phyloP scores from a whole-genome alignment of 2,113 vertebrate genomes.

The Corynorhinus townsendii region DNA sequence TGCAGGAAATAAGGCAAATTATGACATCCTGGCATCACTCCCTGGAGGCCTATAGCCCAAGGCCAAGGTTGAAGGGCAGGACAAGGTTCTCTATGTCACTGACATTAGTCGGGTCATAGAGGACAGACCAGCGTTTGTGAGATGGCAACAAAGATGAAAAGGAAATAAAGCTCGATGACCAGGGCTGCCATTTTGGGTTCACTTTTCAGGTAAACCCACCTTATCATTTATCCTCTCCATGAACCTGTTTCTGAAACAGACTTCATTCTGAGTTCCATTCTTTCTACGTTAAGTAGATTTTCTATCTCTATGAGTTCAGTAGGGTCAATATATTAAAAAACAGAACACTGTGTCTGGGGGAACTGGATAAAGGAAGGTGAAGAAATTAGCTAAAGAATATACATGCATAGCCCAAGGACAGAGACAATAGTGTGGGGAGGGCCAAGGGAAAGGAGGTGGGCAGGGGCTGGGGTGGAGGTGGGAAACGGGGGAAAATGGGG shows the following conservation, averaged over 20 bases:
- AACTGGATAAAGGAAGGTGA: too few relatives aligned
- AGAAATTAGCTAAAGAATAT: too few relatives aligned
- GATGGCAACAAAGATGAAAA: neutral
- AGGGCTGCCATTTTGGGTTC: neutral
- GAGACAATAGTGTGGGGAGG: too few relatives aligned
- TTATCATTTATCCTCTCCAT: neutral
- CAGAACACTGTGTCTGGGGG: neutral
- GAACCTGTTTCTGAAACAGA: neutral
- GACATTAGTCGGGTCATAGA: neutral
- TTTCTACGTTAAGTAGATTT: neutral
- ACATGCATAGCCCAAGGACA: too few relatives aligned
- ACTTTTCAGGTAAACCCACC: neutral
- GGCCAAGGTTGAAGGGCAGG: neutral
- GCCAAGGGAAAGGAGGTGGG: too few relatives aligned
- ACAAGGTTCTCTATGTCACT: neutral
- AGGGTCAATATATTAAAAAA: neutral
- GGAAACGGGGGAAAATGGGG: too few relatives aligned
- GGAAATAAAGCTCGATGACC: neutral
- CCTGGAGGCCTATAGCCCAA: neutral
- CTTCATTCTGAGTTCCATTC: neutral
- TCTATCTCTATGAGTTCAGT: neutral
- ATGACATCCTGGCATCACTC: neutral
- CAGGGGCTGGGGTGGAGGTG: too few relatives aligned
- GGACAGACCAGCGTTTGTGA: neutral
- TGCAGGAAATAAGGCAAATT: neutral